Conservation (phyloP, 2,888 invertebrate species). For the Leptura quadrifasciata region DNA sequence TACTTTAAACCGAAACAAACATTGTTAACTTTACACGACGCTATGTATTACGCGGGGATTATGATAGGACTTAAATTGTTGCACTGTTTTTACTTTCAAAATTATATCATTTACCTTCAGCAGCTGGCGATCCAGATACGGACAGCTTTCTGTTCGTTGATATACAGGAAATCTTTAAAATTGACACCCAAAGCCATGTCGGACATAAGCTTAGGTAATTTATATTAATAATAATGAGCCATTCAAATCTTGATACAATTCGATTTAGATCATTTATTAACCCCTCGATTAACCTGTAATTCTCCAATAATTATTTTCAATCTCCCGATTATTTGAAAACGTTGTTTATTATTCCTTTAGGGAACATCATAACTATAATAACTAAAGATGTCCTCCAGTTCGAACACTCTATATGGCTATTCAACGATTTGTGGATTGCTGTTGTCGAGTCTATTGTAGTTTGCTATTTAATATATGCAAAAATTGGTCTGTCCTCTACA, state of each 20-base stretch:
- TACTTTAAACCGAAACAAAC: constrained; percentile 78
- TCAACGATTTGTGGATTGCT: constrained; percentile 95
- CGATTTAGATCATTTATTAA: too few relatives aligned
- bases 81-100: constrained; percentile 82
- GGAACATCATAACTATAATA: constrained; percentile 88
- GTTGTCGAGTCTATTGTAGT: constrained; percentile 88
- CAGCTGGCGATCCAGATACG: constrained; percentile 86
- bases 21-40: constrained; percentile 75
- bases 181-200: constrained; percentile 57
- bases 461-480: constrained; percentile 84
- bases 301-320: too few relatives aligned
- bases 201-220: constrained; percentile 56
- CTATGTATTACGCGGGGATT: constrained; percentile 82
- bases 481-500: constrained; percentile 75
- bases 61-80: constrained; percentile 79
- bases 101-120: constrained; percentile 87
- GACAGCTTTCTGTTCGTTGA: constrained; percentile 86
- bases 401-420: constrained; percentile 88
- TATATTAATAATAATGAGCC: too few relatives aligned
- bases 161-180: constrained; percentile 76
- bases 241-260: not conserved
- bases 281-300: too few relatives aligned
- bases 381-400: constrained; percentile 95
- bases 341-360: constrained; percentile 60
- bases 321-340: not conserved